These are phyloP conservation scores for Cuniculus paca DNA, from an alignment of 2,797 vertebrate species.

Conservation along the genomic window DNA sequence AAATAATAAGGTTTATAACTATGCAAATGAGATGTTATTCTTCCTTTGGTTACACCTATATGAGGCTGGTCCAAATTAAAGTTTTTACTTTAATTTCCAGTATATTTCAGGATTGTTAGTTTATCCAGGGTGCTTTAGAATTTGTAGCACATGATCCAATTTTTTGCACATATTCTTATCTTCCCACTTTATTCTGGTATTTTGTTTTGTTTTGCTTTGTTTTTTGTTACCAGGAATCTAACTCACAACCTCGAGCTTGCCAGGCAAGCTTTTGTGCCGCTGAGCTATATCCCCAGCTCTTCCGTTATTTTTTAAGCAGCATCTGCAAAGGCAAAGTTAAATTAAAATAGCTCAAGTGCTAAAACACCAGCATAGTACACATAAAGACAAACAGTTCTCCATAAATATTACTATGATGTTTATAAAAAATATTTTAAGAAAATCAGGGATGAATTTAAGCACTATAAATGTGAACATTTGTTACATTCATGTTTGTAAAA, in stretches of 20 bases:
- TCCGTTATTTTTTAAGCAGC: conserved; percentile 4
- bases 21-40: neutral
- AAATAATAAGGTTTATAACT: conserved; percentile 3
- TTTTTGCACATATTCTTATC: conserved; percentile 34
- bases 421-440: conserved; percentile 31
- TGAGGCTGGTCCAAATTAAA: neutral
- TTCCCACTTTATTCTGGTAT: conserved; percentile 8
- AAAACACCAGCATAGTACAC: neutral
- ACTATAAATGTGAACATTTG: neutral
- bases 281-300: no score
- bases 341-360: conserved; percentile 48
- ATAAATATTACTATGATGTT: conserved; percentile 3
- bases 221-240: no score
- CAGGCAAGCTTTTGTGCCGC: no score
- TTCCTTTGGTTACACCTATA: neutral
- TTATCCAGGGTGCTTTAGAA: conserved; percentile 31
- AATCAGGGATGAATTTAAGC: conserved; percentile 33
- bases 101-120: neutral
- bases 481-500: conserved; percentile 28
- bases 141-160: neutral
- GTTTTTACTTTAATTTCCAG: conserved; percentile 32
- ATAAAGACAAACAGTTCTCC: conserved; percentile 5
- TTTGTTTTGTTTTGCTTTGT: no score
- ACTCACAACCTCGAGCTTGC: no score
- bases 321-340: conserved; percentile 29